A percentile compares a stretch with the other conserved stretches of the same genome.
Evolutionary conservation across 30 jellyfish, hydroid and myxozoan species (phyloP).

Genomic region (Aurelia coerulea): DNA sequence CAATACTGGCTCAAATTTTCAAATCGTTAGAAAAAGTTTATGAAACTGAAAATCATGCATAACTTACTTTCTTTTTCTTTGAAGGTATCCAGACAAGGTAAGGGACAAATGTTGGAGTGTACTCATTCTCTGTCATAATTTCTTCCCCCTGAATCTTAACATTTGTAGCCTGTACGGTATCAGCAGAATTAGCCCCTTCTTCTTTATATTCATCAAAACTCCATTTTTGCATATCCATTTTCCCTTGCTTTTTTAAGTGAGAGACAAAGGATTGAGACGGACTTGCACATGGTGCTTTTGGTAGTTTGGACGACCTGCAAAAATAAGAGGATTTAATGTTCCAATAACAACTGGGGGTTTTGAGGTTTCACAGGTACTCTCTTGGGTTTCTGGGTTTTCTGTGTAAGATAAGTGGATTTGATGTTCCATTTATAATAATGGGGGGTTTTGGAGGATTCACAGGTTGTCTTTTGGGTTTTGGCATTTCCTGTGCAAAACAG

Average conservation of each 20-base stretch:
- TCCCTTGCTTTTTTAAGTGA: slow-evolving; percentile 22
- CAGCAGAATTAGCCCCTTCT: background rate
- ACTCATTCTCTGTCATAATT: background rate
- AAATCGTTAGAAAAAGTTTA: no score
- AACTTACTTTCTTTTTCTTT: slow-evolving; percentile 14
- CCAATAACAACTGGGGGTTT: background rate
- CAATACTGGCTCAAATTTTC: no score
- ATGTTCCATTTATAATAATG: no score
- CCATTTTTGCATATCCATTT: background rate
- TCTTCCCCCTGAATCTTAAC: slow-evolving; percentile 24
- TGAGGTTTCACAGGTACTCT: background rate
- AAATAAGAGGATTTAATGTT: background rate
- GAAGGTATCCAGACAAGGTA: slow-evolving; percentile 67
- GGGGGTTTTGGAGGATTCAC: no score
- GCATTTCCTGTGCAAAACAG: no score
- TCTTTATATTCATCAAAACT: background rate
- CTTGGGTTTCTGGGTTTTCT: background rate
- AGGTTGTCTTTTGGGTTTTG: no score
- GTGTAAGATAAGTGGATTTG: background rate
- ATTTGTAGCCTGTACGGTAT: slow-evolving; percentile 4
- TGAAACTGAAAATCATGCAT: no score
- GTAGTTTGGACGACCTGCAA: slow-evolving; percentile 36
- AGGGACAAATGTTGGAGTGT: slow-evolving; percentile 3
- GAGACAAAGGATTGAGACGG: slow-evolving; percentile 55
- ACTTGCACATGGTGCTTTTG: slow-evolving; percentile 56